Evolutionary conservation across 1,140 invertebrate species (phyloP), one percentile per base, ranked within the genome.

Genomic region (Ptiloglossa arizonensis): DNA sequence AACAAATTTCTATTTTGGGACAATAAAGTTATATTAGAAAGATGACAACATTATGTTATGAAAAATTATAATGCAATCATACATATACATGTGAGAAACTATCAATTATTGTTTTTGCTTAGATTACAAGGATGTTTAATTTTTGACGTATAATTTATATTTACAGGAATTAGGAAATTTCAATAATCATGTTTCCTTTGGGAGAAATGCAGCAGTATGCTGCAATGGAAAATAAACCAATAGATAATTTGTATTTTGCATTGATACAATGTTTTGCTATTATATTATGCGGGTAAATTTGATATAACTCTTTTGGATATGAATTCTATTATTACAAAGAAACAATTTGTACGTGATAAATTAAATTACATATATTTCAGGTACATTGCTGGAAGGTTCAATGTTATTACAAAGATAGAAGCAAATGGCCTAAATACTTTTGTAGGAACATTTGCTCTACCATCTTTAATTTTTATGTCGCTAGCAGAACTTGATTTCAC

Each of bases 341-440:
- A 57, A 56, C 44, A 32, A 56, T 41, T 41, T 79, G n/a, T 57
- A 67, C 60, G 29, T 48, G 13, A 41, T 41, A 41, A 11, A 41
- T 41, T 64, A 29, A 54, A 59, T 44, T 73, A 24, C 38, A 19
- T 67, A 70, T 80, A 87, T 94, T 93, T 77, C 85, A 98, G 98
- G 22, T 99, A 98, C 91, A 90, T 98, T 19, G 97, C 98, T 74
- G 98, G 98, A 9, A 94, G 97, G 72, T 94, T 96, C 54, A 96
- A 97, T 86, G 90, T 98, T 35, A 97, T 99, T 3, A 95, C 96
- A 68, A 95, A 96, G 89, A 94, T 94, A 22, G 98, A 99, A 93
- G 95, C 96, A n/a, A 97, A 97, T 92, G 98, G 98, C 5, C 94
- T 99, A 56, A 97, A 97, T 59, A 97, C 96, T 63, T 99, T 98